These are phyloP conservation scores for Cotesia typhae DNA, from an alignment of 1,140 invertebrate genomes.

Conservation along the genomic window DNA sequence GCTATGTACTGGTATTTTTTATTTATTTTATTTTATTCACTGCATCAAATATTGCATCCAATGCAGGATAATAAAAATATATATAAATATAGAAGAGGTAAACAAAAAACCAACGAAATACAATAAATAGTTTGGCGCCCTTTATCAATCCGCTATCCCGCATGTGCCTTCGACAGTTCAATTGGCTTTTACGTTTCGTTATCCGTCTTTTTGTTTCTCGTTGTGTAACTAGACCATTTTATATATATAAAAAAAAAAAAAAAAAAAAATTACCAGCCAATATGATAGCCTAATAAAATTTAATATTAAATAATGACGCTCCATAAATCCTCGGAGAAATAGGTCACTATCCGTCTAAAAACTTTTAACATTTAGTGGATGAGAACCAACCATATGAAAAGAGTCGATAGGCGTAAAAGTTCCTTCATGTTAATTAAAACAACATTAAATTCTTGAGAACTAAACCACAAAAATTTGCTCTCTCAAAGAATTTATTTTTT, in stretches of 20 bases:
- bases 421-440: too few species aligned
- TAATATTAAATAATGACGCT: too few species aligned
- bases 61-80: constrained; percentile 24
- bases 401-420: too few species aligned
- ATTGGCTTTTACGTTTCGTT: constrained; percentile 36
- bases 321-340: too few species aligned
- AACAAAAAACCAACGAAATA: not conserved
- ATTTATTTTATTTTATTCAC: constrained; percentile 32
- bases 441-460: too few species aligned
- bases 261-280: not conserved
- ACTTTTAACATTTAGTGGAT: too few species aligned
- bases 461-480: too few species aligned
- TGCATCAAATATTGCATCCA: constrained; percentile 36
- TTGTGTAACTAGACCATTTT: constrained; percentile 15
- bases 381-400: too few species aligned
- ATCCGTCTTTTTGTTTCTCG: constrained; percentile 28
- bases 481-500: too few species aligned
- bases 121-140: constrained; percentile 9
- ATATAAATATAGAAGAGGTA: constrained; percentile 10
- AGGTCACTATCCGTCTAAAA: too few species aligned
- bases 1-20: constrained; percentile 25
- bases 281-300: too few species aligned
- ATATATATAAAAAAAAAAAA: not conserved
- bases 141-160: constrained; percentile 37
- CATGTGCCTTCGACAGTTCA: constrained; percentile 38